Evolutionary conservation across 2,113 vertebrate genomes (phyloP).

Genomic region (Saguinus imperator): DNA sequence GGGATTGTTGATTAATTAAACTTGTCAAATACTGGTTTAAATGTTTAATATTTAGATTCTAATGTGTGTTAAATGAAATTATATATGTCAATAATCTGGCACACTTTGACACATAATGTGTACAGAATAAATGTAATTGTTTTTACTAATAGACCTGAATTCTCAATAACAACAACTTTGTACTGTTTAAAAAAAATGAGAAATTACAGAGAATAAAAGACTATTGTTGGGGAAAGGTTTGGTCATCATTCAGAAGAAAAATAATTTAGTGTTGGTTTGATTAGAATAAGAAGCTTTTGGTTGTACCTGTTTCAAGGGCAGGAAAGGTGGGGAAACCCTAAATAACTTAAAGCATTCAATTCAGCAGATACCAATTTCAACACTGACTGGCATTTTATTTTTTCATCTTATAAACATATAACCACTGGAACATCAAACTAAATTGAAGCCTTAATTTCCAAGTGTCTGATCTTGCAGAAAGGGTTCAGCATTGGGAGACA

Average conservation of each 20-base stretch:
- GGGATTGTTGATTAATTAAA: neutral
- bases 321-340: neutral
- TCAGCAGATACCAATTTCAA: neutral
- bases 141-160: neutral
- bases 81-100: neutral
- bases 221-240: neutral
- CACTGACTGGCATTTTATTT: neutral
- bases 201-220: neutral
- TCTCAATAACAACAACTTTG: neutral
- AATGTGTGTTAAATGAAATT: conserved; percentile 7
- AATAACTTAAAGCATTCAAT: neutral
- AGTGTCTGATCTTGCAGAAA: neutral
- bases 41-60: neutral
- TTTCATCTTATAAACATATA: neutral
- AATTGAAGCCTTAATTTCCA: neutral
- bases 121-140: neutral
- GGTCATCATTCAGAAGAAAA: neutral
- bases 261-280: neutral
- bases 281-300: neutral
- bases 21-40: neutral
- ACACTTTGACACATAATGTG: neutral
- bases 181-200: neutral
- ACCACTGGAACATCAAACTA: neutral
- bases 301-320: neutral
- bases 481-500: neutral